Base-by-base conservation (phyloP, 2,797 vertebrate genomes). In the Nannoperca obscura region DNA sequence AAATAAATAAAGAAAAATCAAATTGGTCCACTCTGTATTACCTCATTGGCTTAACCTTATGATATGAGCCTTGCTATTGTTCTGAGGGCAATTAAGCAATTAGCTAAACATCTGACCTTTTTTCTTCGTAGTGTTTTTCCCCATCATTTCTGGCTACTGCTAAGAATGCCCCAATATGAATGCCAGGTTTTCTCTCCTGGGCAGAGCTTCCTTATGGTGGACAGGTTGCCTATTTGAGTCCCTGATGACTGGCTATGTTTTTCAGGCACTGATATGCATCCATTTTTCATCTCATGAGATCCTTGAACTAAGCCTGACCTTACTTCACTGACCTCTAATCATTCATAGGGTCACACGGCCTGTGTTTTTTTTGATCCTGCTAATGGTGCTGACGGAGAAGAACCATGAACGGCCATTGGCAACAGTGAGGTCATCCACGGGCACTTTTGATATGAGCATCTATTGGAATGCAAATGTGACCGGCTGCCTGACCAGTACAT, bases 401-500 rank as follows among this genome's bases (percentile, higher is more conserved):
- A 88, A 83, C 59, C 84, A 65, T 76, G 60, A 77, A 64, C 67
- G 54, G 87, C 87, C 75, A 79, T 87, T 83, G 88, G 86, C 72
- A 64, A 64, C 2, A 38, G 10, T 42, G 89, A 86, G 92, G 92
- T 93, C 93, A 92, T 78, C 66, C 75, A 78, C 82, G 64, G 87
- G 80, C 60, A 72, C 82, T 88, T 84, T 84, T 88, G 86, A 92
- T 88, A 86, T 13, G 8, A 83, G 71, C 65, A 81, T 87, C 93
- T 90, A 92, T 93, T 88, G 90, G 88, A 82, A 95, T 95, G 94
- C 92, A 92, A 95, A 95, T 95, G 91, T 91, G 81, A 85, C 88
- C 50, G 79, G 59, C 84, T 86, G 89, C 82, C 87, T 87, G 89
- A 82, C 86, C 88, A 89, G 57, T 78, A 85, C 81, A 75, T 81